Evolutionary conservation across 1,140 invertebrate species (phyloP).

Genomic region (Trissolcus basalis): DNA sequence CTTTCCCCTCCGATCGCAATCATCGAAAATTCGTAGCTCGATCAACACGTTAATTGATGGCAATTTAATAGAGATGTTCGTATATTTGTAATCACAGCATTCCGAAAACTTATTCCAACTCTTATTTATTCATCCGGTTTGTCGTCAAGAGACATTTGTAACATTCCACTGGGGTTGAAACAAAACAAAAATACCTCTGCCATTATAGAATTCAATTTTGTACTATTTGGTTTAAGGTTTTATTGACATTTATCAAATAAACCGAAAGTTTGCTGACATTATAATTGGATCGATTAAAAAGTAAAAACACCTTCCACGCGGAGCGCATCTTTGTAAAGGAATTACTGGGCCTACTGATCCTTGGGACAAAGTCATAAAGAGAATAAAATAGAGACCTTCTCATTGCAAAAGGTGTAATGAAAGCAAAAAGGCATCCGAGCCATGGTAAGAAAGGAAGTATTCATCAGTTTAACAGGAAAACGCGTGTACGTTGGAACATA

Average conservation of each 20-base stretch:
- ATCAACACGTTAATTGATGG: not conserved
- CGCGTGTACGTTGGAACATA: conserved; percentile 14
- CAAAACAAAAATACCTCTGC: no score
- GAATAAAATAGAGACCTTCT: conserved; percentile 37
- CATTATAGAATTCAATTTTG: no score
- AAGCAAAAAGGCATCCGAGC: conserved; percentile 15
- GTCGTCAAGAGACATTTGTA: not conserved
- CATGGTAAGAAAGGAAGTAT: conserved; percentile 36
- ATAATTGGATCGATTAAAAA: no score
- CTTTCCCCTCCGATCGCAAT: no score
- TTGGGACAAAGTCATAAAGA: conserved; percentile 21
- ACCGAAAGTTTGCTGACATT: no score
- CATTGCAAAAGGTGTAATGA: conserved; percentile 24
- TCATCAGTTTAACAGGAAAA: conserved; percentile 31
- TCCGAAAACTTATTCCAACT: no score
- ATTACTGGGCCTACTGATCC: not conserved
- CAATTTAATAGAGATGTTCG: not conserved
- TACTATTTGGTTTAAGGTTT: no score
- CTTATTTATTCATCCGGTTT: no score
- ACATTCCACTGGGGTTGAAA: not conserved
- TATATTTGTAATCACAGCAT: not conserved
- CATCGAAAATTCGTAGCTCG: no score
- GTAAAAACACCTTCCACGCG: no score
- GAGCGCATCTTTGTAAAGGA: no score
- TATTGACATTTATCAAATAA: no score